These are phyloP conservation scores for Acanthis flammea DNA, from an alignment of 2,797 vertebrate genomes.

Conservation along the genomic window DNA sequence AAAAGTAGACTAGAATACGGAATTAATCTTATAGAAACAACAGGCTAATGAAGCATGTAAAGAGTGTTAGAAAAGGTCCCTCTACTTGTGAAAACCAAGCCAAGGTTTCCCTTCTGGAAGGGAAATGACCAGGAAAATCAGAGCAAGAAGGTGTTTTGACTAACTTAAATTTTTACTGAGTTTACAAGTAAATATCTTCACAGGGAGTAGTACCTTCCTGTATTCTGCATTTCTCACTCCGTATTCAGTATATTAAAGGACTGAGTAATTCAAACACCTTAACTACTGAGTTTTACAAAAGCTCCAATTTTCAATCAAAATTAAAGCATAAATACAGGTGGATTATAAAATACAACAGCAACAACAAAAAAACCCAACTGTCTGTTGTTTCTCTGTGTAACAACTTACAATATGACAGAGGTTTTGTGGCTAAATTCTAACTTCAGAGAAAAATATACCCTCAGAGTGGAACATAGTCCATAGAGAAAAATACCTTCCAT, in stretches of 20 bases:
- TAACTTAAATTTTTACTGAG: neutral
- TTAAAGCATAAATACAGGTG: neutral
- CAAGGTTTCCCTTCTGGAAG: neutral
- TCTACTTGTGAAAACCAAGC: neutral
- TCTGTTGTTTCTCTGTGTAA: neutral
- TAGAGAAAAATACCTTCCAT: neutral
- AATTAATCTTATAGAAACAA: neutral
- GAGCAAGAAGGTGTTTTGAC: neutral
- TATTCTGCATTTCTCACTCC: neutral
- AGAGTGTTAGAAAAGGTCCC: neutral
- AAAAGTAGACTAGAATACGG: neutral
- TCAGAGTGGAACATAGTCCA: neutral
- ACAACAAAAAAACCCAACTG: neutral
- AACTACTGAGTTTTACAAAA: neutral
- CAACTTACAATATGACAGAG: neutral
- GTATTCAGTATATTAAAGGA: neutral
- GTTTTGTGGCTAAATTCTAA: neutral
- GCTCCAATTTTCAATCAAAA: neutral
- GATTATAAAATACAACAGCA: neutral
- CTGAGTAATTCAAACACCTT: neutral
- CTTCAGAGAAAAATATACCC: neutral
- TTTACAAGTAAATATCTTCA: neutral
- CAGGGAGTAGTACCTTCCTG: neutral
- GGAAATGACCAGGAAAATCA: neutral
- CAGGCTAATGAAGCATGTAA: neutral